Base-by-base conservation (phyloP, 2,113 vertebrate species). In the Eublepharis macularius region DNA sequence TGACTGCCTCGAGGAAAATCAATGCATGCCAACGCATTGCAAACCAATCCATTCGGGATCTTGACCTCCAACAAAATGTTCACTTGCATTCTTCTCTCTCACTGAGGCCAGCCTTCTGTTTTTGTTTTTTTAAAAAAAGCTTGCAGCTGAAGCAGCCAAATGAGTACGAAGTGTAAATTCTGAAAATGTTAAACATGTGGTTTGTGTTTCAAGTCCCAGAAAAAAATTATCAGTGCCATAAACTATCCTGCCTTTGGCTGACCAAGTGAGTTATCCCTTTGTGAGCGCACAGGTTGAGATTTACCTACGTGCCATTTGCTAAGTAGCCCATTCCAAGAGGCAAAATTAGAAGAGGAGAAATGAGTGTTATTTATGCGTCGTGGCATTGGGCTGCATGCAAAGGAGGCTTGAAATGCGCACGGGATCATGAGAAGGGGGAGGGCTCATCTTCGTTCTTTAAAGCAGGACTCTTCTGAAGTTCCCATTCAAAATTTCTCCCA, bases 211-310 rank as follows among this genome's bases (percentile, higher is more conserved):
- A 87, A 90, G 92, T 79, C 83, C 84, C 63, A 1, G 88, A 43
- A 84, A 92, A 41, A 93, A 90, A 95, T 94, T 91, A 91, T 93
- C 91, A 92, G 91, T 90, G 88, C 93, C 81, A 94, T 95, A 94
- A 95, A 94, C 65, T 73, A 88, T 76, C 90, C 75, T 19, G 72
- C 14, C 49, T 84, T 84, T 90, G 87, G 90, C 92, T 90, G 82
- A 83, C 69, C 0, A 24, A 85, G 90, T 80, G 92, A 87, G 89
- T 88, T 88, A 88, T 86, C 74, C 90, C 92, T 87, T 82, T 74
- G 88, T 41, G 94, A 93, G 81, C 76, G 86, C 91, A 91, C 0
- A 29, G 80, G 0, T 63, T 80, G 68, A 0, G 70, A 85, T 94
- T 92, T 93, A 91, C 86, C 10, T 86, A 24, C 2, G 41, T 90